A percentile compares a stretch with the other conserved stretches of the same genome.
Conservation (phyloP, 1,140 invertebrate genomes). For the Sitobion miscanthi region DNA sequence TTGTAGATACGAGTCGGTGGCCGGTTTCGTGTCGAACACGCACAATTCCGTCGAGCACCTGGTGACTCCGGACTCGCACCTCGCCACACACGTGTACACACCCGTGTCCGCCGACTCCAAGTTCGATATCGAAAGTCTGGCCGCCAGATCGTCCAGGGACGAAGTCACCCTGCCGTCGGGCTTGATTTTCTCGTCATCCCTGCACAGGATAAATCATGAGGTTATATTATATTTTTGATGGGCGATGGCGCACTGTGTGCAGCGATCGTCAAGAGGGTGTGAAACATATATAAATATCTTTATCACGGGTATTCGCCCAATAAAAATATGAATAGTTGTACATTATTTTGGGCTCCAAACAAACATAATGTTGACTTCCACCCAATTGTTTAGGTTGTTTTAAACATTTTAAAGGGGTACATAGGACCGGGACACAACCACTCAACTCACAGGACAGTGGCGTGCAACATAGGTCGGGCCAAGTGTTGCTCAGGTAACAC, state of each 20-base stretch:
- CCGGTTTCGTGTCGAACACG: conserved; percentile 61
- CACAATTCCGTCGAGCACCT: conserved; percentile 66
- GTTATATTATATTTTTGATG: background rate
- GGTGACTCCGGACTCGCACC: conserved; percentile 71
- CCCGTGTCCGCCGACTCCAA: conserved; percentile 67
- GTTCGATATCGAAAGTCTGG: conserved; percentile 66
- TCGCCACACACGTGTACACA: conserved; percentile 76
- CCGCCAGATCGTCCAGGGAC: conserved; percentile 63
- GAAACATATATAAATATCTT: background rate
- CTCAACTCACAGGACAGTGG: too few relatives aligned
- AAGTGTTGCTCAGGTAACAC: too few relatives aligned
- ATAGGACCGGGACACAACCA: background rate
- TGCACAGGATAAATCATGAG: conserved; percentile 57
- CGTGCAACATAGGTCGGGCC: too few relatives aligned
- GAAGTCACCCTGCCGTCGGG: conserved; percentile 62
- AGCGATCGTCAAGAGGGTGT: background rate
- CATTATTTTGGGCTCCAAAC: too few relatives aligned
- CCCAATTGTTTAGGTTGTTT: background rate
- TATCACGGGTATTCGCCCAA: too few relatives aligned
- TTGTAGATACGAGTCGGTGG: conserved; percentile 60
- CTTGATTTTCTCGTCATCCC: conserved; percentile 66
- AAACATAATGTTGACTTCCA: background rate
- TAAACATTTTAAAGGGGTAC: background rate
- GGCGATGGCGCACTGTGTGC: background rate
- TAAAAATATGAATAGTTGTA: too few relatives aligned